Base-by-base conservation (phyloP, 2,888 invertebrate genomes). In the Sphaeridia pumilis region DNA sequence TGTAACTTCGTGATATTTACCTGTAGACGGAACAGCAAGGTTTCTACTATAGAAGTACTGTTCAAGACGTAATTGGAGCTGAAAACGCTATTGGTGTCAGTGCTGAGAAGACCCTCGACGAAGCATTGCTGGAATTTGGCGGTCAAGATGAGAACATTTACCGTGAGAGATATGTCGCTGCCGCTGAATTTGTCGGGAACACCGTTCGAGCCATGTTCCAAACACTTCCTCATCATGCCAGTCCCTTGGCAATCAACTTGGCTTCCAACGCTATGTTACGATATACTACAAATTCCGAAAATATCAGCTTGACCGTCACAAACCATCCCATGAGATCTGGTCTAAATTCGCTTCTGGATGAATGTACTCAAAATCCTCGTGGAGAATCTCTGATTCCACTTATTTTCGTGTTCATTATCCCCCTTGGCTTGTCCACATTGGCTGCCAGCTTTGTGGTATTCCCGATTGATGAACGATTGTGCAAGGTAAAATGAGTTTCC, bases 401-500 rank as follows among this genome's bases (percentile, higher is more conserved):
- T 2, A 38, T 58, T n/a, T 56, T 56, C 43, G 50, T 51, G 10
- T 36, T 64, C 5, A 54, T 66, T n/a, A 43, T 66, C 14, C 61
- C 66, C 5, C 38, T 66, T 17, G 64, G 67, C 1, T 54, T 67
- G 12, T 56, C 64, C 2, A 62, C 66, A 28, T 43, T 67, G 2
- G 59, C 65, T 14, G 57, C 64, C 4, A 62, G 60, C 24, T 66
- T 63, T 48, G 58, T 67, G 4, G 52, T 67, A 2, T 58, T 66
- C 26, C 66, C 68, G 1, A 56, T 65, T 24, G 62, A 66, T 14
- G 69, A 69, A 46, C 58, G 62, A 36, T 45, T 50, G 2, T 57
- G 65, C 5, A 65, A 65, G 41, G 60, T 56, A 54, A 53, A 21
- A 17, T n/a, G n/a, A n/a, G n/a, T n/a, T n/a, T n/a, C n/a, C n/a